Conservation (phyloP, 2,797 vertebrate genomes). For the Philypnodon macrostomus region DNA sequence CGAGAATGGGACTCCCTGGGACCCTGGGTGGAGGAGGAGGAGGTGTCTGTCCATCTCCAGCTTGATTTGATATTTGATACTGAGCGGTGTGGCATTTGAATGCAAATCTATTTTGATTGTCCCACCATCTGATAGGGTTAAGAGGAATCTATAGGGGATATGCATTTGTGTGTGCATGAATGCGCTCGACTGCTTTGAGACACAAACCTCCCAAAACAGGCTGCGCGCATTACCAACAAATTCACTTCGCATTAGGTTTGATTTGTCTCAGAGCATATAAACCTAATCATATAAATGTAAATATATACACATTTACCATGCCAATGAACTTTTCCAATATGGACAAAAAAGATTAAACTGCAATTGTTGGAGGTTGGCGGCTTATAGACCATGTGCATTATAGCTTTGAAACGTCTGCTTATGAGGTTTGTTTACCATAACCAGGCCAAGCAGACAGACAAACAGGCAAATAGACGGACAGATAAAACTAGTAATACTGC, state of each 20-base stretch:
- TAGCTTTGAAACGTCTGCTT: slow-evolving; percentile 27
- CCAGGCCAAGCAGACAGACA: slow-evolving; percentile 53
- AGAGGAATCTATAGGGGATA: slow-evolving; percentile 70
- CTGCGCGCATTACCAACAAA: slow-evolving; percentile 52
- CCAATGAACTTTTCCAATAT: slow-evolving; percentile 7
- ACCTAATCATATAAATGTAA: slow-evolving; percentile 54
- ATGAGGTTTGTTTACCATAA: slow-evolving; percentile 53
- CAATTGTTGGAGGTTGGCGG: slow-evolving; percentile 12
- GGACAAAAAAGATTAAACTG: slow-evolving; percentile 12
- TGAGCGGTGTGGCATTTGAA: slow-evolving; percentile 73
- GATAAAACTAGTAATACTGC: slow-evolving; percentile 63
- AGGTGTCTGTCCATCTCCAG: slow-evolving; percentile 62
- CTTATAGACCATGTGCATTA: slow-evolving; percentile 18
- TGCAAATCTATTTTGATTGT: slow-evolving; percentile 78
- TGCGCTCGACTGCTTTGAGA: slow-evolving; percentile 37
- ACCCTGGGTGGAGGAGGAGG: slow-evolving; percentile 50
- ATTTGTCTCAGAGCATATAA: slow-evolving; percentile 54
- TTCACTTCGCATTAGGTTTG: slow-evolving; percentile 57
- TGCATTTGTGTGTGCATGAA: slow-evolving; percentile 37
- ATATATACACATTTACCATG: slow-evolving; percentile 21
- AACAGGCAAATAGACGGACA: slow-evolving; percentile 46
- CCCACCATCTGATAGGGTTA: slow-evolving; percentile 70
- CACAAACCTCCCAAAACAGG: slow-evolving; percentile 39
- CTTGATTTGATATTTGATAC: slow-evolving; percentile 80
- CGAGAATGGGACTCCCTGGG: slow-evolving; percentile 65